These are phyloP conservation scores for Argyra leucocephala DNA, from an alignment of 2,888 invertebrate genomes.

Conservation along the genomic window DNA sequence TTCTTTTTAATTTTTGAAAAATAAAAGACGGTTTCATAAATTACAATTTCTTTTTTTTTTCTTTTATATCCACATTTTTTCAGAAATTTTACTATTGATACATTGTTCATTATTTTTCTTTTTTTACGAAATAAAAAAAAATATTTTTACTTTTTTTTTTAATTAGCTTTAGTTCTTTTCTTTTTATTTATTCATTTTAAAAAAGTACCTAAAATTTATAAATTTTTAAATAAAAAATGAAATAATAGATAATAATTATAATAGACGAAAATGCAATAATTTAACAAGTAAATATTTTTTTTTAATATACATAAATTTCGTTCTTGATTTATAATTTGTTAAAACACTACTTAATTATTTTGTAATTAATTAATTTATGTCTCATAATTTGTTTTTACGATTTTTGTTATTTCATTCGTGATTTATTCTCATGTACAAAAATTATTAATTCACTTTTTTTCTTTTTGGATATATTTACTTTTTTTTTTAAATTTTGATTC, in stretches of 20 bases:
- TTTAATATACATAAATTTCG: background rate
- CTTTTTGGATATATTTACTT: background rate
- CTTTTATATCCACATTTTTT: constrained; percentile 14
- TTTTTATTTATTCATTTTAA: background rate
- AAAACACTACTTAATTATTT: background rate
- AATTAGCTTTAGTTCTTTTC: background rate
- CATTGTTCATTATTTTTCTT: background rate
- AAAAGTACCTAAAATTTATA: background rate
- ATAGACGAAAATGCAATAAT: constrained; percentile 1
- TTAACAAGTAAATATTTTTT: constrained; percentile 4
- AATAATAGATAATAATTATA: background rate
- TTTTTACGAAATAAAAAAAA: background rate
- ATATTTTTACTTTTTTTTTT: background rate
- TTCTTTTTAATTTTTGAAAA: constrained; percentile 19
- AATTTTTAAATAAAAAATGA: background rate
- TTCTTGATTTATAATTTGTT: background rate
- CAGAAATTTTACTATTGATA: background rate
- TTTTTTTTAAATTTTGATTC: background rate
- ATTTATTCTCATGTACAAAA: background rate
- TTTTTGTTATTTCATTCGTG: background rate
- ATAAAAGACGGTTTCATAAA: constrained; percentile 16
- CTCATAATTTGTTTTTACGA: background rate
- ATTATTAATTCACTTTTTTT: background rate
- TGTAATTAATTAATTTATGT: background rate
- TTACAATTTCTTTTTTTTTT: constrained; percentile 2